phyloP scores from a whole-genome alignment of 2,888 invertebrate genomes.

The Nephrocerus scutellatus region DNA sequence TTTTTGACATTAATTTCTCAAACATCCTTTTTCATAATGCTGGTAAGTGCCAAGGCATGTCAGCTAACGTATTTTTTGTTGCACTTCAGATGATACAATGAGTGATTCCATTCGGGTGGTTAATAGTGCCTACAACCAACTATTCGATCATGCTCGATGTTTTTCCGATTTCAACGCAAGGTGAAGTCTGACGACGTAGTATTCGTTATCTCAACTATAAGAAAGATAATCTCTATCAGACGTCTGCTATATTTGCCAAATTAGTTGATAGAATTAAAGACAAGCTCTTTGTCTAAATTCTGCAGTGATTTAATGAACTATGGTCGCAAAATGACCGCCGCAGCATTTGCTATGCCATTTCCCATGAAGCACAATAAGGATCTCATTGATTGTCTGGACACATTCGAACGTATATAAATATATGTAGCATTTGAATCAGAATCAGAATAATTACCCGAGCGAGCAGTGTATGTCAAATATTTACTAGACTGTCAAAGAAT shows the following conservation, averaged over 20 bases:
- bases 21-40: too few species aligned
- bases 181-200: constrained; percentile 50
- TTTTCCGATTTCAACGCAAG: constrained; percentile 67
- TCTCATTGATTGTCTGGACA: constrained; percentile 69
- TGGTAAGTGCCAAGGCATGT: too few species aligned
- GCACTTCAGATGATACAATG: constrained; percentile 40
- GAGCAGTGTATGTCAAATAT: too few species aligned
- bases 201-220: constrained; percentile 63
- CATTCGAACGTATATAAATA: too few species aligned
- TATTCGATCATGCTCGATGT: constrained; percentile 61
- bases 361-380: constrained; percentile 60
- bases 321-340: constrained; percentile 67
- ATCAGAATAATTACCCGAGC: too few species aligned
- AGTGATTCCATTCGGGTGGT: constrained; percentile 59
- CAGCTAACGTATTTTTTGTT: too few species aligned
- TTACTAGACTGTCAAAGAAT: too few species aligned
- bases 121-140: constrained; percentile 60
- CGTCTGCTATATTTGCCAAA: constrained; percentile 74
- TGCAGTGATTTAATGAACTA: constrained; percentile 63
- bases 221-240: constrained; percentile 65
- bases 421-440: too few species aligned
- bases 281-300: constrained; percentile 56
- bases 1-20: too few species aligned
- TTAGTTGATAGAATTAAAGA: constrained; percentile 67
- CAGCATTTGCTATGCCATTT: constrained; percentile 62